Evolutionary conservation across 1,140 invertebrate genomes (phyloP), one percentile per base, ranked within the genome.

Genomic region (Nasonia longicornis): DNA sequence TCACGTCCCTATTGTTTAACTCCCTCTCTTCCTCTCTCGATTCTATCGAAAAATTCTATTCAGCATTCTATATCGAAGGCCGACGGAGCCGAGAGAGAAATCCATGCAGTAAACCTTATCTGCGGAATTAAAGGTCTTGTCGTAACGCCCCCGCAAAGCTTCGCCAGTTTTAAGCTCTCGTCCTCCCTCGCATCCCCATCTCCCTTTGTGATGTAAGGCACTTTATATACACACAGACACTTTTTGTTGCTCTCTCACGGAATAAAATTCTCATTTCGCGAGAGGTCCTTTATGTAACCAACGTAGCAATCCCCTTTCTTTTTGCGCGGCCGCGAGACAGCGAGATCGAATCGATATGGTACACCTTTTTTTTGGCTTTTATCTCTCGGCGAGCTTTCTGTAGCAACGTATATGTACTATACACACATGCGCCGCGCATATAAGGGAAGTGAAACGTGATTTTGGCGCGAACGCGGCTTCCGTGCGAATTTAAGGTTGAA

Each of bases 231-330:
- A 35, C 67, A 76, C 73, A 58, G 20, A 63, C 35, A 8, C 73
- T 83, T 83, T 75, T 81, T 29, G 22, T 67, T 67, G 22, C 22
- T 29, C 14, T 67, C 82, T 72, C 74, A 70, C 48, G 71, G 69
- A 82, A 84, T 76, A 79, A 84, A 77, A 82, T 79, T 82, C 79
- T 74, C 81, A 42, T 71, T 52, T 74, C 77, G 72, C 20, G 29
- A 73, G 72, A 58, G 77, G 45, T 82, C 74, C 66, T 84, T 69
- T 77, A 84, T 76, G 74, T 82, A 84, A 35, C 31, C 31, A 35
- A 79, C 69, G 58, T 31, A 45, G 69, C 70, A 82, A 80, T 69
- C 64, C 26, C 64, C 64, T 67, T 31, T 31, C 64, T 67, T 67
- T 67, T 29, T 29, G 22, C 22, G 22, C 22, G 22, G 22, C 1